Evolutionary conservation across 2,888 invertebrate genomes (phyloP), one percentile per base, ranked within the genome.

Genomic region (Troides oblongomaculatus): DNA sequence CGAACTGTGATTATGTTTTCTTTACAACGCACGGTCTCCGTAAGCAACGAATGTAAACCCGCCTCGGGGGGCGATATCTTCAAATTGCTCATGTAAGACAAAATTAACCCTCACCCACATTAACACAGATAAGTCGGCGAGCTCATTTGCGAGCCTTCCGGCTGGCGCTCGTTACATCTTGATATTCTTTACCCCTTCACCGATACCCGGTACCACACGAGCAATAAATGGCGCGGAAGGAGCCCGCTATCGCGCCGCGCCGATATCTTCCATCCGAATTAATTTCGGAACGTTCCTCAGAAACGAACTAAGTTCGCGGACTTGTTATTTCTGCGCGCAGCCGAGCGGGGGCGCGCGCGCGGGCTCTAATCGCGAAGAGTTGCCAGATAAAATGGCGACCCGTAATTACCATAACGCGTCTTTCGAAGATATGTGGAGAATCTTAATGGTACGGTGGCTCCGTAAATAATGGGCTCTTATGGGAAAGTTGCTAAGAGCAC

Each of bases 211-310:
- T 83, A 87, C 91, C 90, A 90, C 91, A 90, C 90, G 89, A 91
- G 90, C 92, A 90, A 92, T 92, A 92, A 92, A 92, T 92, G 92
- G 92, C 89, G 91, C 84, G 92, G 92, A 92, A 92, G 87, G 88
- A 88, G 84, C 82, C 81, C 88, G 90, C 90, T 91, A 92, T 92
- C 91, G 84, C 86, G 76, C 84, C 81, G 79, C 25, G 88, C 89
- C 90, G 90, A 92, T 92, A 92, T 92, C 92, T 92, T 92, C 92
- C 92, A 92, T 92, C 89, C 91, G 92, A 92, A 92, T 92, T 92
- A 92, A 92, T 92, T 92, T 92, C 84, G 84, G 82, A 88, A 86
- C 88, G 87, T 80, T 84, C 79, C 83, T 79, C 81, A 84, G 89
- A 88, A 91, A 87, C 89, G 90, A 90, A 91, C 85, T 84, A 85